These are phyloP conservation scores for Pavo muticus DNA, from an alignment of 2,113 vertebrate species.

Conservation along the genomic window DNA sequence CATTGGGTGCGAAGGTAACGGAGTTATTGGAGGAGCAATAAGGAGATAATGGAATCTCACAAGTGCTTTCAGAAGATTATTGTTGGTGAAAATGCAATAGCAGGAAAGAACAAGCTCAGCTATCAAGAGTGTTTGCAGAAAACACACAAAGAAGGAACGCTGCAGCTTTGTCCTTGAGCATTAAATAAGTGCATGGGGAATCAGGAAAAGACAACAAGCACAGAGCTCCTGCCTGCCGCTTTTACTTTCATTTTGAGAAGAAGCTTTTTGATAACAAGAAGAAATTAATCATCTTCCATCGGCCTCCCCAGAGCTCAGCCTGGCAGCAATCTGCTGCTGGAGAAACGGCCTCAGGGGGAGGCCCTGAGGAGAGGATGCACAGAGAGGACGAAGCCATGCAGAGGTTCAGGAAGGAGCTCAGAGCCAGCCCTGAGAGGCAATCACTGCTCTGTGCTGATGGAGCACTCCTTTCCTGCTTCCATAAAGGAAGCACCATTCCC, in stretches of 20 bases:
- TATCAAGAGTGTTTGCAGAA: background rate
- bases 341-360: background rate
- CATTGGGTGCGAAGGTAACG: fast-evolving
- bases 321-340: background rate
- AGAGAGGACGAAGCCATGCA: background rate
- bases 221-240: background rate
- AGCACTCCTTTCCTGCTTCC: fast-evolving
- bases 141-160: fast-evolving
- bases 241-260: background rate
- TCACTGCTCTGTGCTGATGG: background rate
- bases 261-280: background rate
- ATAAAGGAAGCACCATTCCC: background rate
- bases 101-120: background rate
- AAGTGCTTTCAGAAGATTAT: background rate
- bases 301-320: background rate
- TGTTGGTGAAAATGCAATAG: fast-evolving
- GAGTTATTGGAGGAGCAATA: background rate
- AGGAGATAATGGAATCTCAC: background rate
- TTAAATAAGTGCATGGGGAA: background rate
- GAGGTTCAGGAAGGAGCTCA: background rate
- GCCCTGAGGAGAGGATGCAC: background rate
- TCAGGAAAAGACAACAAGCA: background rate
- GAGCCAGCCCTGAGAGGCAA: no score
- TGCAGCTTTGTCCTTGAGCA: fast-evolving
- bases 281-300: background rate